These are phyloP conservation scores for Chinchilla lanigera DNA, from an alignment of 2,113 vertebrate species.

Conservation along the genomic window DNA sequence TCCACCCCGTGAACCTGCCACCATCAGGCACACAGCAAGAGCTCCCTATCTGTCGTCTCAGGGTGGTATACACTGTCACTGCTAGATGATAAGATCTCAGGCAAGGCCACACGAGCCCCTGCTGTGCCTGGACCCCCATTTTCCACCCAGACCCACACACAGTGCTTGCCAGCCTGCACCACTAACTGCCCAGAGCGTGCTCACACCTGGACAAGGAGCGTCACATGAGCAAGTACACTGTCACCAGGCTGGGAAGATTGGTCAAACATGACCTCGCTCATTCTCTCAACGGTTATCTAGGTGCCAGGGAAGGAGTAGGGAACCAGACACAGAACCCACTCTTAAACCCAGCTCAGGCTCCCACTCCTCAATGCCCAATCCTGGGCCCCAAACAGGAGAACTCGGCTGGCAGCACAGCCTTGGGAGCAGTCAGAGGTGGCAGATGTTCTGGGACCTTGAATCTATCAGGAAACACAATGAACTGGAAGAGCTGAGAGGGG, in stretches of 20 bases:
- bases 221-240: background rate
- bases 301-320: background rate
- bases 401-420: background rate
- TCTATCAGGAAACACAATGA: background rate
- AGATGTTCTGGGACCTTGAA: background rate
- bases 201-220: background rate
- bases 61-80: no score
- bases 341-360: background rate
- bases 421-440: background rate
- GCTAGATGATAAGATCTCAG: background rate
- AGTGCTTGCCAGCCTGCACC: background rate
- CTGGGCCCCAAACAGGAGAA: background rate
- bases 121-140: background rate
- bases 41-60: background rate
- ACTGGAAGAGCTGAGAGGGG: background rate
- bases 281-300: background rate
- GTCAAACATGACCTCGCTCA: background rate
- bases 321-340: background rate
- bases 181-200: background rate
- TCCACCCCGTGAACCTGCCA: accelerated
- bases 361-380: background rate
- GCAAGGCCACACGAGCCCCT: background rate
- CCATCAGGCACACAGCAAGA: background rate
- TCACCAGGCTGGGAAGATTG: background rate
- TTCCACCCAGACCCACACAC: background rate